These are phyloP conservation scores for Acinonyx jubatus DNA, from an alignment of 2,113 vertebrate species.

Conservation along the genomic window DNA sequence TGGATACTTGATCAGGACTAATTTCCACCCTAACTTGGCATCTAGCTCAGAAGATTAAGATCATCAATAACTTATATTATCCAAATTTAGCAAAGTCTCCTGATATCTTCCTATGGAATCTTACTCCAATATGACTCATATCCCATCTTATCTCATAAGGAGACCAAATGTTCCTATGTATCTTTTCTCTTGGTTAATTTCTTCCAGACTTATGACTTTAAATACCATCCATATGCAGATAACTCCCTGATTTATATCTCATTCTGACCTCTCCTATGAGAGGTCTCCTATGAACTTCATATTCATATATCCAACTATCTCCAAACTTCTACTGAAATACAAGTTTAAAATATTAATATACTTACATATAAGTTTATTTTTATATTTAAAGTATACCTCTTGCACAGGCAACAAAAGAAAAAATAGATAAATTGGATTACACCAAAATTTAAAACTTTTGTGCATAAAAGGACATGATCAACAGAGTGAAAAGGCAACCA, in stretches of 20 bases:
- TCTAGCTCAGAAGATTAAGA: slow-evolving; percentile 15
- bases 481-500: background rate
- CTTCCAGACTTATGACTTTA: background rate
- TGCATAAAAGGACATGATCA: background rate
- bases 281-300: background rate
- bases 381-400: slow-evolving; percentile 20
- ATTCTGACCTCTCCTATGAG: background rate
- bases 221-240: background rate
- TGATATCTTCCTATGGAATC: background rate
- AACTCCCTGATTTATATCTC: background rate
- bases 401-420: background rate
- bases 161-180: background rate
- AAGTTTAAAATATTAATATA: background rate
- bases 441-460: background rate
- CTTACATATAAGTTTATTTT: background rate
- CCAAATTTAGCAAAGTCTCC: slow-evolving; percentile 17
- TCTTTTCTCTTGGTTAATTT: background rate
- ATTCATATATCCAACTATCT: background rate
- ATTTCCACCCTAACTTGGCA: background rate
- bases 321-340: background rate
- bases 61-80: background rate
- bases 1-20: background rate
- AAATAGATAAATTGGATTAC: background rate
- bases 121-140: background rate
- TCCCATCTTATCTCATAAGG: background rate